Conservation (phyloP, 2,797 vertebrate species). For the Pseudochirops cupreus region DNA sequence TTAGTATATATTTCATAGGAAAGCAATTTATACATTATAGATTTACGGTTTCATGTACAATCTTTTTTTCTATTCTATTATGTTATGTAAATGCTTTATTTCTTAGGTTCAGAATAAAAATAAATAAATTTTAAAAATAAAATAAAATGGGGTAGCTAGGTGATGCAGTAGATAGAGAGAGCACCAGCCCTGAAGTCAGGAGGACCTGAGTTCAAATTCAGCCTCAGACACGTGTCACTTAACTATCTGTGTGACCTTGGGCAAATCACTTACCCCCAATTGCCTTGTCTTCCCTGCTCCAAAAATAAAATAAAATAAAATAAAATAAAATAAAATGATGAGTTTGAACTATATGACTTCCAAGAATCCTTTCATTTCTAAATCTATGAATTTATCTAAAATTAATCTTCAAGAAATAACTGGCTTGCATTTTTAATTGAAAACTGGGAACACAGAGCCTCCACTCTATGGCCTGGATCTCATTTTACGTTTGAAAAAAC, state of each 20-base stretch:
- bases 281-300: no score
- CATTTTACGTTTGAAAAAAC: neutral
- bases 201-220: no score
- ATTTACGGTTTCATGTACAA: neutral
- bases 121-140: neutral
- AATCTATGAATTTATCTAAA: neutral
- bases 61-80: neutral
- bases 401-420: neutral
- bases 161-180: no score
- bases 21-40: neutral
- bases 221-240: no score
- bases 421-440: neutral
- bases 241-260: no score
- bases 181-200: no score
- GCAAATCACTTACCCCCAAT: no score
- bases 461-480: neutral
- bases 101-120: neutral
- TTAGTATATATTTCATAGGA: neutral
- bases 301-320: neutral
- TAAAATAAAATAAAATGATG: neutral
- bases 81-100: neutral
- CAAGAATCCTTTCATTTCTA: neutral
- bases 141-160: neutral
- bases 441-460: neutral
- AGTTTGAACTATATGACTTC: neutral